These are phyloP conservation scores for Caenorhabditis latens DNA, from an alignment of 1,140 invertebrate species.

Conservation along the genomic window DNA sequence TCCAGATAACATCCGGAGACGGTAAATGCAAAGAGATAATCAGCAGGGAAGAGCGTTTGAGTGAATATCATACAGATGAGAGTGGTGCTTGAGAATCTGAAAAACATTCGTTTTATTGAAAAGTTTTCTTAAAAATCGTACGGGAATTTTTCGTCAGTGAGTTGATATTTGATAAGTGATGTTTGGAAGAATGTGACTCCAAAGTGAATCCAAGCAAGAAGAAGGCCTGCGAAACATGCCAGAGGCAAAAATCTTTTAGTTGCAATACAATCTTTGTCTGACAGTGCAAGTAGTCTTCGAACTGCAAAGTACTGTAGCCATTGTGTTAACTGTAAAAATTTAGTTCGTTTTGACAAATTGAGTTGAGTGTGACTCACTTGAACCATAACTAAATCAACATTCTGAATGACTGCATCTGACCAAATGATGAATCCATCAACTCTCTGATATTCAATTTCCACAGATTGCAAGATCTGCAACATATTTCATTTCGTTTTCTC, in stretches of 20 bases:
- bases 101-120: neutral
- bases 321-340: slow-evolving; percentile 68
- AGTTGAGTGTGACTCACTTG: neutral
- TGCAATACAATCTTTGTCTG: slow-evolving; percentile 70
- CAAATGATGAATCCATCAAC: slow-evolving; percentile 60
- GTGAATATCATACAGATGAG: slow-evolving; percentile 77
- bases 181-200: slow-evolving; percentile 75
- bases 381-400: slow-evolving; percentile 2
- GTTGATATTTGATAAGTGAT: slow-evolving; percentile 76
- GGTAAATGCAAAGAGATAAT: slow-evolving; percentile 76
- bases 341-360: neutral
- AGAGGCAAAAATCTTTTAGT: slow-evolving; percentile 70
- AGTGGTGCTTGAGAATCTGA: slow-evolving; percentile 70
- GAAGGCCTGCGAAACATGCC: slow-evolving; percentile 28
- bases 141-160: slow-evolving; percentile 71
- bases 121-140: neutral
- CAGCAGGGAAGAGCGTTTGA: slow-evolving; percentile 77
- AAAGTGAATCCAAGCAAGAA: slow-evolving; percentile 70
- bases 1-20: slow-evolving; percentile 76
- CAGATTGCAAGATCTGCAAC: slow-evolving; percentile 60
- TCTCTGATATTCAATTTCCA: slow-evolving; percentile 61
- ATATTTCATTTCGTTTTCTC: neutral
- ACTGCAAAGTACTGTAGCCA: slow-evolving; percentile 76
- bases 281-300: slow-evolving; percentile 74
- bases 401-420: slow-evolving; percentile 58